Evolutionary conservation across 1,140 invertebrate genomes (phyloP).

Genomic region (Bombus sibiricus): DNA sequence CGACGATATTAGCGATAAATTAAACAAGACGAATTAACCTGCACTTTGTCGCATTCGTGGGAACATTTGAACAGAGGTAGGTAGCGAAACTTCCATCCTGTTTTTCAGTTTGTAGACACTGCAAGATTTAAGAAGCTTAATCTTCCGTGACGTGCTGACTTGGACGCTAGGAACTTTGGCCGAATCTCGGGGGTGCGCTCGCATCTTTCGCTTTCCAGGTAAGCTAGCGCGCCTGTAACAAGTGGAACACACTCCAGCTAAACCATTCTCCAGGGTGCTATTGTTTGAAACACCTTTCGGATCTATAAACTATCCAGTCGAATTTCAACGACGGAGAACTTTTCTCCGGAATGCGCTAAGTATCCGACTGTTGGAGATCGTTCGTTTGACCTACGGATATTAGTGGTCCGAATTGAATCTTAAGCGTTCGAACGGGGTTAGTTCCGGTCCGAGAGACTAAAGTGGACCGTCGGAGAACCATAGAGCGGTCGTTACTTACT

Average conservation of each 20-base stretch:
- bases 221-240: constrained; percentile 35
- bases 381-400: neutral
- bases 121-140: constrained; percentile 58
- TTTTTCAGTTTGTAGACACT: constrained; percentile 12
- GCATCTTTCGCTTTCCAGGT: constrained; percentile 45
- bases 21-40: neutral
- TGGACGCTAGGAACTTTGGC: constrained; percentile 48
- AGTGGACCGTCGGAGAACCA: neutral
- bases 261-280: constrained; percentile 58
- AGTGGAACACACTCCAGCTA: constrained; percentile 34
- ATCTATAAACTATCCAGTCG: constrained; percentile 61
- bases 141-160: constrained; percentile 68
- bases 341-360: constrained; percentile 39
- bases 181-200: constrained; percentile 62
- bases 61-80: neutral
- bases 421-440: neutral
- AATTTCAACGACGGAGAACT: constrained; percentile 39
- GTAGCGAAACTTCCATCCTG: neutral
- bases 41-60: neutral
- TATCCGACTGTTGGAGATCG: neutral
- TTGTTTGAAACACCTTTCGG: constrained; percentile 51
- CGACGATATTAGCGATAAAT: neutral
- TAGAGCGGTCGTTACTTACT: neutral
- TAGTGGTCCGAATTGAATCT: constrained; percentile 19
- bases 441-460: neutral